Evolutionary conservation across 2,113 vertebrate genomes (phyloP).

Genomic region (Camarhynchus parvulus): DNA sequence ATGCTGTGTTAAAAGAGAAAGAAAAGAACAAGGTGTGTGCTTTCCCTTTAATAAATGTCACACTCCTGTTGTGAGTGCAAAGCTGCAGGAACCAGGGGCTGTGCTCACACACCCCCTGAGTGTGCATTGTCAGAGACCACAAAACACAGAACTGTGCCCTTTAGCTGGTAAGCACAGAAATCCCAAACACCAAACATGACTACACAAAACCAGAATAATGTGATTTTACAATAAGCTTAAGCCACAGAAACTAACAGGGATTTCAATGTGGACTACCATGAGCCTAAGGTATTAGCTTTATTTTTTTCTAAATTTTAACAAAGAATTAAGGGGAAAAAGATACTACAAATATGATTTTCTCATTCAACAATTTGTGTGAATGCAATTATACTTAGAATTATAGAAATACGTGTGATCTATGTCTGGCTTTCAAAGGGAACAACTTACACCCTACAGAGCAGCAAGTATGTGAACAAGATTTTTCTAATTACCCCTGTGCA

Average conservation of each 20-base stretch:
- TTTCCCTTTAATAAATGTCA: not conserved
- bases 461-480: not conserved
- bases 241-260: constrained; percentile 46
- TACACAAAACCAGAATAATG: not conserved
- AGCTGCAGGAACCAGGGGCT: not conserved
- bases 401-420: not conserved
- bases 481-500: not conserved
- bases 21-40: not conserved
- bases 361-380: not conserved
- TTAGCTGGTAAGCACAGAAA: not conserved
- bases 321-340: constrained; percentile 10
- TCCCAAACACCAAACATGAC: not conserved
- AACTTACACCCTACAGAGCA: not conserved
- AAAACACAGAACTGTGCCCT: not conserved
- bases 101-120: not conserved
- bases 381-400: not conserved
- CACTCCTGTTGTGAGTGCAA: not conserved
- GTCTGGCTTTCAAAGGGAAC: not conserved
- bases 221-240: not conserved
- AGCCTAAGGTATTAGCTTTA: not conserved
- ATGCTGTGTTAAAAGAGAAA: not conserved
- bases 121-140: rapidly evolving
- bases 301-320: not conserved
- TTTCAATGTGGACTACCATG: not conserved
- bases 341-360: not conserved